Evolutionary conservation across 1,140 invertebrate genomes (phyloP), one percentile per base, ranked within the genome.

Genomic region (Lysiphlebus fabarum): DNA sequence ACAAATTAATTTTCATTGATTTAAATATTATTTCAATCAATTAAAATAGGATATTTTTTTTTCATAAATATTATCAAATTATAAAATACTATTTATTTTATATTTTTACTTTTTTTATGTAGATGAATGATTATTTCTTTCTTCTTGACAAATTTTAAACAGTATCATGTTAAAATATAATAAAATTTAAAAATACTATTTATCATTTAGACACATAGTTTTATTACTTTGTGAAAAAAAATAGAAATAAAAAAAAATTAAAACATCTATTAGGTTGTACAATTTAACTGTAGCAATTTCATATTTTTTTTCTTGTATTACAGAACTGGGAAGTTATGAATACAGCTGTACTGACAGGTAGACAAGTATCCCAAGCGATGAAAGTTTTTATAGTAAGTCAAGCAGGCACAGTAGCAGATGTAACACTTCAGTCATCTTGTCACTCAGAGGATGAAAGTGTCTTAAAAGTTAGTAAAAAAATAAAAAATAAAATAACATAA

Each of bases 261-360:
- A 14, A 34, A 45, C n/a, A 17, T 37, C 11, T 10, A 38, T 57
- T 38, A 17, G 14, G 12, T 53, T 58, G 5, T 9, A 43, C 33
- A 33, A 44, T n/a, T 12, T 9, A 11, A 34, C 17, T 26, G 17
- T 26, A 6, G 11, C 36, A 34, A 43, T 14, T 56, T 45, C 8
- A 51, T 53, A 47, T 47, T 36, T 33, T 47, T 59, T 4, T 36
- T 12, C 4, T 47, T 56, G 3, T 56, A 9, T 82, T 84, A 63
- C 78, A 97, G 93, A 95, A 93, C 72, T 93, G 90, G 87, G 93
- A 96, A 77, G 86, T 99, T 11, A 84, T 99, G 75, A 99, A 99
- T 81, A 95, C 93, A 4, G 96, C 96, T 0, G 90, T 97, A 56
- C 81, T 99, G 64, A 97, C 95, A 0, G 95, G 95, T 1, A 86